Evolutionary conservation across 2,797 vertebrate genomes (phyloP).

Genomic region (Mus minutoides): DNA sequence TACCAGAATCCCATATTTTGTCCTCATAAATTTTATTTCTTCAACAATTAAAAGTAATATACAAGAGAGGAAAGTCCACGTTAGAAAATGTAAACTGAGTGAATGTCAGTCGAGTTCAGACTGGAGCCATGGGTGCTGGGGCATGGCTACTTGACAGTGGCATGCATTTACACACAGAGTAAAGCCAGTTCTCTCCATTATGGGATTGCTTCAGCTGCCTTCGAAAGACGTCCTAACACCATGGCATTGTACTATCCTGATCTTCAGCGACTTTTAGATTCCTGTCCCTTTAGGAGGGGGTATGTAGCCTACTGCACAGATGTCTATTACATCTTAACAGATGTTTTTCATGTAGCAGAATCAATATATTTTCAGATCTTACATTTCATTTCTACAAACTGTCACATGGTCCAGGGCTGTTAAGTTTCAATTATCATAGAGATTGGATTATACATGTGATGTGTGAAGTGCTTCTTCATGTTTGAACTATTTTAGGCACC

Average conservation of each 20-base stretch:
- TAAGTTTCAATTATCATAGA: background rate
- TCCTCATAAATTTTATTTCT: conserved; percentile 7
- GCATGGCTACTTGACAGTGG: background rate
- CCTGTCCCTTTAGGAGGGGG: background rate
- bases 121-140: background rate
- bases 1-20: background rate
- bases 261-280: background rate
- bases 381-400: conserved; percentile 29
- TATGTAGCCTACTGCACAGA: background rate
- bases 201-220: background rate
- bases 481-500: background rate
- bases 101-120: conserved; percentile 2
- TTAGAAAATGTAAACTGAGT: conserved; percentile 7
- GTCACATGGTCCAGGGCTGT: background rate
- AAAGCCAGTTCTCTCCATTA: background rate
- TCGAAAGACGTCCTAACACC: conserved; percentile 13
- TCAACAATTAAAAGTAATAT: conserved; percentile 4
- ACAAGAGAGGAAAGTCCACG: background rate
- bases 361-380: background rate
- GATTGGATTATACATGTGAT: background rate
- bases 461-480: background rate
- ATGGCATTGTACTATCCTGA: background rate
- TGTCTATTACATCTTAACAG: background rate
- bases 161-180: background rate
- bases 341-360: background rate